Evolutionary conservation across 2,888 invertebrate species (phyloP).

Genomic region (Chrysodeixis includens): DNA sequence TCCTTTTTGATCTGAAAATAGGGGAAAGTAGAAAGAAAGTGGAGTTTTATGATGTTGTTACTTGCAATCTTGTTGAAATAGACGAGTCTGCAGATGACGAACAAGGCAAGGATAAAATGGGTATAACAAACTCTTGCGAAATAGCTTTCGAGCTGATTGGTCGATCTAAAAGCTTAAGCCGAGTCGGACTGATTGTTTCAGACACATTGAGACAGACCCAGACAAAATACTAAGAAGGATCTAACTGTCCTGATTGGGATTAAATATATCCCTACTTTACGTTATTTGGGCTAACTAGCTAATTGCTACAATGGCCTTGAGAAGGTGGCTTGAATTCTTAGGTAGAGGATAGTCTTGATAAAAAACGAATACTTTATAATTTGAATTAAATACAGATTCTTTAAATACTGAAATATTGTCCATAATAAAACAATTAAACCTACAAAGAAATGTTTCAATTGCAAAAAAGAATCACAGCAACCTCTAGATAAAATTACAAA

Average conservation of each 20-base stretch:
- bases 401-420: too few relatives aligned
- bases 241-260: not conserved
- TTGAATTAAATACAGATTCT: too few relatives aligned
- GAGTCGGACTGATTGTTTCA: not conserved
- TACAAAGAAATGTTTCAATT: not conserved
- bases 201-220: not conserved
- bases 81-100: not conserved
- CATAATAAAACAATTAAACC: too few relatives aligned
- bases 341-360: not conserved
- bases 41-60: slow-evolving; percentile 22
- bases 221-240: not conserved
- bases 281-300: not conserved
- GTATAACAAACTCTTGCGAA: slow-evolving; percentile 1
- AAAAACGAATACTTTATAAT: too few relatives aligned
- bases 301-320: not conserved
- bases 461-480: not conserved
- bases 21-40: slow-evolving; percentile 31
- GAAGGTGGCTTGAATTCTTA: not conserved
- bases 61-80: not conserved
- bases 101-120: not conserved
- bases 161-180: not conserved
- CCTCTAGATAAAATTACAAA: slow-evolving; percentile 13
- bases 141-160: slow-evolving; percentile 15
- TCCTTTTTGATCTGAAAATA: slow-evolving; percentile 43
- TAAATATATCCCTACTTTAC: not conserved